Base-by-base conservation (phyloP, 2,888 invertebrate species). In the Ichneumoninae sp. region DNA sequence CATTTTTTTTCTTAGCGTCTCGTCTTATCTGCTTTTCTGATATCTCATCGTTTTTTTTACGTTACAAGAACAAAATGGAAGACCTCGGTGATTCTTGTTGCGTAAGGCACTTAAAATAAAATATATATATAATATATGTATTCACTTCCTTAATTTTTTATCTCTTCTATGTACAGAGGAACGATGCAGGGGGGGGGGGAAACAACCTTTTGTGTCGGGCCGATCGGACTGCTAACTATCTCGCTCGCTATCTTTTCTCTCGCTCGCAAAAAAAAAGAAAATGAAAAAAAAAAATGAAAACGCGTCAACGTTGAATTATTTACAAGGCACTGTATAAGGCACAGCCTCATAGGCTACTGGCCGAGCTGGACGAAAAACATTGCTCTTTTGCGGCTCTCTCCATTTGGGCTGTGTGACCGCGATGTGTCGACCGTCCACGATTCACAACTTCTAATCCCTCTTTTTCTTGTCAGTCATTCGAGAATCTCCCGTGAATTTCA, bases 61-160 rank as follows among this genome's bases (percentile, higher is more conserved):
- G 86, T 89, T 90, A 91, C 90, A 90, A 89, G 90, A 92, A 93
- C 91, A 91, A 88, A 92, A 87, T 93, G 93, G 93, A 93, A 93
- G 93, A 93, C 93, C 88, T 91, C 89, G 91, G 92, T 93, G 93
- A 93, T 93, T 93, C 92, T 93, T 93, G 93, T 93, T 93, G 93
- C 91, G 89, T 92, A 93, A 93, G 93, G 93, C 93, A 93, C 93
- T 93, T 93, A 93, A 91, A 88, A 91, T 87, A 90, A 88, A 89
- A 89, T 83, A 87, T 74, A 80, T 89, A 90, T 89, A 71, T 75
- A 84, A 84, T 81, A 74, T 71, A 47, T 68, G 73, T 54, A 74
- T 81, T 80, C 66, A 71, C 71, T 68, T 83, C 57, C 65, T 73
- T 73, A 26, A 82, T 82, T 79, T 66, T 73, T 70, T 57, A 30